Evolutionary conservation across 2,113 vertebrate genomes (phyloP).

Genomic region (Lucifuga dentata): DNA sequence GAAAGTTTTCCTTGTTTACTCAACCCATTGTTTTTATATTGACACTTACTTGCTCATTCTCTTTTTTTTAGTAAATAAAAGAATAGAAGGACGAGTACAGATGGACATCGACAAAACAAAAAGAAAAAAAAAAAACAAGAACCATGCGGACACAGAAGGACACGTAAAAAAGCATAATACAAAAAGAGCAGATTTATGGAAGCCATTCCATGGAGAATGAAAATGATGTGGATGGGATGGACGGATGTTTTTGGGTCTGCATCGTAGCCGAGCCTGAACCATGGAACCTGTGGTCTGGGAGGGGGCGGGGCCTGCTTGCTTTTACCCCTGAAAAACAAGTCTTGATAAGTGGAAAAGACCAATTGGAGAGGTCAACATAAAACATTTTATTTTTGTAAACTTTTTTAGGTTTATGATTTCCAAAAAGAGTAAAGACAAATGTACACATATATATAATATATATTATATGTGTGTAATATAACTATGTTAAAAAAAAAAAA

Average conservation of each 20-base stretch:
- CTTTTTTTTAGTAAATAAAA: slow-evolving; percentile 82
- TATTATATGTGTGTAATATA: slow-evolving; percentile 69
- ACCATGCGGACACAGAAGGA: slow-evolving; percentile 65
- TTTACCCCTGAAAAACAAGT: slow-evolving; percentile 71
- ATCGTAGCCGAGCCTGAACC: slow-evolving; percentile 55
- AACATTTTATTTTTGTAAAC: slow-evolving; percentile 87
- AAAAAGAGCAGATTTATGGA: slow-evolving; percentile 66
- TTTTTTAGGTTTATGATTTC: slow-evolving; percentile 86
- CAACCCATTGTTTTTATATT: neutral
- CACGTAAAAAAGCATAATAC: slow-evolving; percentile 61
- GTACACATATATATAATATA: slow-evolving; percentile 77
- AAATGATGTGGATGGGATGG: slow-evolving; percentile 45
- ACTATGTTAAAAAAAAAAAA: slow-evolving; percentile 57
- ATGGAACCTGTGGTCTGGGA: slow-evolving; percentile 56
- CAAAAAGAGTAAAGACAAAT: slow-evolving; percentile 77
- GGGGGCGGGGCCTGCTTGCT: slow-evolving; percentile 46
- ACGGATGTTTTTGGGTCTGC: slow-evolving; percentile 48
- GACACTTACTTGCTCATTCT: slow-evolving; percentile 68
- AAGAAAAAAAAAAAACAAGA: slow-evolving; percentile 71
- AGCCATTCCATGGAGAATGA: slow-evolving; percentile 67
- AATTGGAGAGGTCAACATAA: slow-evolving; percentile 76
- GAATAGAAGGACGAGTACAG: slow-evolving; percentile 68
- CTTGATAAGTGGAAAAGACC: slow-evolving; percentile 71
- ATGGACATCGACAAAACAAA: slow-evolving; percentile 76
- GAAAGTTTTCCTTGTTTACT: neutral